phyloP scores from a whole-genome alignment of 37 sponge, comb jelly and placozoan species.

The Corticium candelabrum region DNA sequence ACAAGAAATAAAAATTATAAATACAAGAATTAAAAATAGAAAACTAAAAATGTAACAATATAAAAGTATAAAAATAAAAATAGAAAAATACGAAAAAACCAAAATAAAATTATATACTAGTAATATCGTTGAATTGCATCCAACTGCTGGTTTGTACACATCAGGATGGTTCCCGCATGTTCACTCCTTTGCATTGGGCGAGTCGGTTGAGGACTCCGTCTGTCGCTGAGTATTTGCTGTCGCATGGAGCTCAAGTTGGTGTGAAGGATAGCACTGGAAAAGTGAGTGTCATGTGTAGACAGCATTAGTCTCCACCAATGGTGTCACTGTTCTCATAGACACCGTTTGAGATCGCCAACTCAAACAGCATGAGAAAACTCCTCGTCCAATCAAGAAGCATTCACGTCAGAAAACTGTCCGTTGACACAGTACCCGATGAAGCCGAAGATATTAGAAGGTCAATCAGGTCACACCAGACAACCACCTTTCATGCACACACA shows the following conservation, averaged over 20 bases:
- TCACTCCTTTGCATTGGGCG: conserved; percentile 57
- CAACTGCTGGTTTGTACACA: no score
- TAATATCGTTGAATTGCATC: no score
- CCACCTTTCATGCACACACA: no score
- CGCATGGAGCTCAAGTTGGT: conserved; percentile 39
- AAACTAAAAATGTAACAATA: no score
- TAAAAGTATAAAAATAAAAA: no score
- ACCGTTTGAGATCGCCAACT: conserved; percentile 68
- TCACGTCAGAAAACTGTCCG: background rate
- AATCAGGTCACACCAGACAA: no score
- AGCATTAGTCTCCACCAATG: background rate
- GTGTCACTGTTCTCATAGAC: conserved; percentile 20
- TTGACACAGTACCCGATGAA: background rate
- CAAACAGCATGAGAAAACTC: conserved; percentile 56
- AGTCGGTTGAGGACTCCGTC: conserved; percentile 21
- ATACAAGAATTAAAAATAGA: no score
- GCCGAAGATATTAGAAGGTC: no score
- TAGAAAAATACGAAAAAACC: no score
- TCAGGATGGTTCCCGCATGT: background rate
- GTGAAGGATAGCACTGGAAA: conserved; percentile 42
- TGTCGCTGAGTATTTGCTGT: conserved; percentile 26
- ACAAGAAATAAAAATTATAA: no score
- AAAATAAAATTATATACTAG: no score
- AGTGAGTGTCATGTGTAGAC: background rate
- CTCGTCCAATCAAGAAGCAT: conserved; percentile 39